Evolutionary conservation across 2,113 vertebrate genomes (phyloP).

Genomic region (Lepus timidus): DNA sequence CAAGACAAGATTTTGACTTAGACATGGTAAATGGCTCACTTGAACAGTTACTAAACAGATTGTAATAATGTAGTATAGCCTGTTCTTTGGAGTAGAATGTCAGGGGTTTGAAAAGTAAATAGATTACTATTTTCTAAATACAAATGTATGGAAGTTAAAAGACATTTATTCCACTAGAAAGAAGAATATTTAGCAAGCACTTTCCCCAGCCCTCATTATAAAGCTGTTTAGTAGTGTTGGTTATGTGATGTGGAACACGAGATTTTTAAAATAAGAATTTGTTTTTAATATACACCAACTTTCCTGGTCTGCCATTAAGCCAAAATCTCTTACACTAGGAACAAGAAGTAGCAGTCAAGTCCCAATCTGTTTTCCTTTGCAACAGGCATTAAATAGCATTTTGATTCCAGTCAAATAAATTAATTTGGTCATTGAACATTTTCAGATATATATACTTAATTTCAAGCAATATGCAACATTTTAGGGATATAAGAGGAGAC

Average conservation of each 20-base stretch:
- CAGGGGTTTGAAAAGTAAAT: not conserved
- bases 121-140: not conserved
- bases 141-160: not conserved
- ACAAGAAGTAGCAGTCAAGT: accelerated
- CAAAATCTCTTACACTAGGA: not conserved
- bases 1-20: slow-evolving; percentile 57
- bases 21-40: not conserved
- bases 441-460: not conserved
- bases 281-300: not conserved
- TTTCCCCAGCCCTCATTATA: not conserved
- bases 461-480: not conserved
- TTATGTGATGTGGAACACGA: not conserved
- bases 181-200: not conserved
- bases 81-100: not conserved
- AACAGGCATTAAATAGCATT: not conserved
- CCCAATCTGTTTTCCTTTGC: not conserved
- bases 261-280: slow-evolving; percentile 1
- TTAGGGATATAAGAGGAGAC: not conserved
- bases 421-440: not conserved
- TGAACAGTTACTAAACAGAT: not conserved
- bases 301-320: not conserved
- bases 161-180: not conserved
- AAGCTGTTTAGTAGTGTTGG: not conserved
- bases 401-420: not conserved
- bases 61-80: not conserved